These are phyloP conservation scores for Rhyacophila brunnea DNA, from an alignment of 1,140 invertebrate species.

Conservation along the genomic window DNA sequence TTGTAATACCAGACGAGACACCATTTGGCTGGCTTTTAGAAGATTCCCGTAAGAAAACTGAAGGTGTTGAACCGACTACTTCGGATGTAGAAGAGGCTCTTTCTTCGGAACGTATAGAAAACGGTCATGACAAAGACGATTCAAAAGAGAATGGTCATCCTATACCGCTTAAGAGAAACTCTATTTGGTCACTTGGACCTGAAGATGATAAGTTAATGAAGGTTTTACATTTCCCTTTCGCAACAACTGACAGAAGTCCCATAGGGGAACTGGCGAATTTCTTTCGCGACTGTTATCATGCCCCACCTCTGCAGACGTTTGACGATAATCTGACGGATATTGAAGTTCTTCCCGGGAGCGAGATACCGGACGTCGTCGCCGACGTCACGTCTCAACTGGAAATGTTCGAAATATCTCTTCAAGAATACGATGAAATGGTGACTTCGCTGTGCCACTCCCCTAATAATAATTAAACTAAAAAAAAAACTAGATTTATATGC, in stretches of 20 bases:
- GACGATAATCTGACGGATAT: conserved; percentile 44
- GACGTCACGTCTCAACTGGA: conserved; percentile 72
- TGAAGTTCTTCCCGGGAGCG: conserved; percentile 41
- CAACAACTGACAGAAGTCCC: conserved; percentile 47
- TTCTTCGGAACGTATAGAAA: background rate
- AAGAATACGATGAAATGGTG: conserved; percentile 72
- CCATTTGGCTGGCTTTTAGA: conserved; percentile 66
- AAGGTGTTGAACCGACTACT: background rate
- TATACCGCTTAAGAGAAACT: background rate
- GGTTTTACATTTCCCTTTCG: conserved; percentile 59
- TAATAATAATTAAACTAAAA: conserved; percentile 27
- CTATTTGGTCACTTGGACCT: conserved; percentile 14
- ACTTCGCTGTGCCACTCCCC: conserved; percentile 57
- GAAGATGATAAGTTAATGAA: conserved; percentile 35
- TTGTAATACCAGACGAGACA: conserved; percentile 62
- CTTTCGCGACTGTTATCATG: conserved; percentile 76
- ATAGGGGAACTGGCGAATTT: conserved; percentile 70
- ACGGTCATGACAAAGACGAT: background rate
- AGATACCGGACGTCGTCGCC: conserved; percentile 62
- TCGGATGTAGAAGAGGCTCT: background rate
- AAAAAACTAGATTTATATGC: no score
- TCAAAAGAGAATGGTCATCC: background rate
- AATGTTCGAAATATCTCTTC: conserved; percentile 70
- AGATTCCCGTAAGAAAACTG: conserved; percentile 5
- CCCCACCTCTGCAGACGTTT: conserved; percentile 67